A percentile compares a stretch with the other conserved stretches of the same genome.
These are phyloP conservation scores for Suricata suricatta DNA, from an alignment of 2,113 vertebrate species.

Conservation along the genomic window DNA sequence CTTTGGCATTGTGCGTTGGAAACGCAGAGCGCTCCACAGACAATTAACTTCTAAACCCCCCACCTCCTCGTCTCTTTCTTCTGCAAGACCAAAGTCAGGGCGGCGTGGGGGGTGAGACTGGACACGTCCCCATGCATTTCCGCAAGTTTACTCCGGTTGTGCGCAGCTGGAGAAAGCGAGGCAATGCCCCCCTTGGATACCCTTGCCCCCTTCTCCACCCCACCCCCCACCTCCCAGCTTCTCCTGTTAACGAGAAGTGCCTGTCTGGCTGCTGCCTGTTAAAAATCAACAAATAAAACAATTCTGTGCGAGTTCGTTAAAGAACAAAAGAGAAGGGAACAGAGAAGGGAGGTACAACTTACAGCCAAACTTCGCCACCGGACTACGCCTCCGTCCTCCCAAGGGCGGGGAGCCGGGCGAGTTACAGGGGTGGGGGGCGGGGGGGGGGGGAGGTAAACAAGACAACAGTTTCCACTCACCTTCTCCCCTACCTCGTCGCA, in stretches of 20 bases:
- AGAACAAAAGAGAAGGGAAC: conserved; percentile 69
- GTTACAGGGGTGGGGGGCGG: not conserved
- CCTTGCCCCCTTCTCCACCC: not conserved
- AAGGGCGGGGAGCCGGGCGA: not conserved
- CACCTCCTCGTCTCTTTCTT: not conserved
- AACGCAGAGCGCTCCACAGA: not conserved
- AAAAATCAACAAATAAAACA: conserved; percentile 51
- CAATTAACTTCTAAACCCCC: conserved; percentile 47
- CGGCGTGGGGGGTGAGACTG: not conserved
- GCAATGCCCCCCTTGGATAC: not conserved
- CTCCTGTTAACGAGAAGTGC: not conserved
- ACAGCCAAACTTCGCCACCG: conserved; percentile 62
- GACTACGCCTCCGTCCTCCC: not conserved
- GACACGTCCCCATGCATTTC: not conserved
- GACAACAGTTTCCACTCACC: conserved; percentile 79
- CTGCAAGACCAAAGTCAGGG: not conserved
- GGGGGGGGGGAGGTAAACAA: conserved; percentile 62
- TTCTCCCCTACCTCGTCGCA: conserved; percentile 69
- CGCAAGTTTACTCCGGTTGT: not conserved
- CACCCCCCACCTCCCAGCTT: not conserved
- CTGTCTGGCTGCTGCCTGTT: not conserved
- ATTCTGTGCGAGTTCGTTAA: conserved; percentile 48
- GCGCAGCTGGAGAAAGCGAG: not conserved
- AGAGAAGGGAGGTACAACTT: not conserved
- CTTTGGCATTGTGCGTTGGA: not conserved